Conservation (phyloP, 2,888 invertebrate species). For the Adelphocoris suturalis region DNA sequence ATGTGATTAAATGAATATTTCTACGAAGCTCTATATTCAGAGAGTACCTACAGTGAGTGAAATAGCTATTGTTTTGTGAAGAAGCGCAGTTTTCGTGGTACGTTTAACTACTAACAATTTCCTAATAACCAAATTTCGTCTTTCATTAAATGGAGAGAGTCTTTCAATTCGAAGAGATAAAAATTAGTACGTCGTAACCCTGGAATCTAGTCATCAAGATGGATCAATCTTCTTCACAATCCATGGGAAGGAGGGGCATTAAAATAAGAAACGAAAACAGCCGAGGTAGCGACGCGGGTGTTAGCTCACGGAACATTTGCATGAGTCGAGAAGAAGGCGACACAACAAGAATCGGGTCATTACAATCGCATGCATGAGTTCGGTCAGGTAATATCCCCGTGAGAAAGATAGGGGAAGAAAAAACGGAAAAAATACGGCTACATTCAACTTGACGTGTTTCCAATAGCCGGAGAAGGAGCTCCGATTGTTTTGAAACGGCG, state of each 20-base stretch:
- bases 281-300: neutral
- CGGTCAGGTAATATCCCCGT: constrained; percentile 38
- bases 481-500: constrained; percentile 44
- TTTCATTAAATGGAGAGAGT: too few relatives aligned
- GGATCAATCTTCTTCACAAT: neutral
- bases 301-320: constrained; percentile 50
- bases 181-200: too few relatives aligned
- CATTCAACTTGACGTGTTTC: constrained; percentile 66
- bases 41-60: too few relatives aligned
- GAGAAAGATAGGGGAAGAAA: neutral
- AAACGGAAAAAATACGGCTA: neutral
- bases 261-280: neutral
- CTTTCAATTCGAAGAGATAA: too few relatives aligned
- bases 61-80: too few relatives aligned
- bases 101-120: too few relatives aligned
- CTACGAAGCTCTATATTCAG: too few relatives aligned
- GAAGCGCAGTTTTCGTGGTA: too few relatives aligned
- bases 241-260: neutral
- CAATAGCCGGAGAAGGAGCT: constrained; percentile 48
- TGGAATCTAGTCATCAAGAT: neutral
- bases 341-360: constrained; percentile 43
- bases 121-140: too few relatives aligned
- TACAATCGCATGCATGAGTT: constrained; percentile 59
- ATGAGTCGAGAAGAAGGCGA: constrained; percentile 13
- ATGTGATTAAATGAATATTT: too few relatives aligned